phyloP scores from a whole-genome alignment of 1,140 invertebrate species.

The Panulirus ornatus region DNA sequence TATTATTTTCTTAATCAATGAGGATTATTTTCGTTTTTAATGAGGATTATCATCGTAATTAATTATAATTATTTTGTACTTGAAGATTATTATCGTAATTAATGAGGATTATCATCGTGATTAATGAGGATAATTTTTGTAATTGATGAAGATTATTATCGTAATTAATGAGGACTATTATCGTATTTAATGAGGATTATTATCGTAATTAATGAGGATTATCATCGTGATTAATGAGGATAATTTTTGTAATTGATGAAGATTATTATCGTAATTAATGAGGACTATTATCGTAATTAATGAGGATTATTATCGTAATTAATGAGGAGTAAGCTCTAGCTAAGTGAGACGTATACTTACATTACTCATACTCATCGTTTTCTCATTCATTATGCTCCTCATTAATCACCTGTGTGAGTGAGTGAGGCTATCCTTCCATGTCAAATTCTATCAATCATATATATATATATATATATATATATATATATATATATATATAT shows the following conservation, averaged over 20 bases:
- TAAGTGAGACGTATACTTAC: not conserved
- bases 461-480: constrained; percentile 41
- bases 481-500: constrained; percentile 41
- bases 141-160: not conserved
- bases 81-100: not conserved
- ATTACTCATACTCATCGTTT: not conserved
- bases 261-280: not conserved
- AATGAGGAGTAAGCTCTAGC: not conserved
- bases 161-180: no score
- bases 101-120: no score
- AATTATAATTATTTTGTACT: no score
- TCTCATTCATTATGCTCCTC: not conserved
- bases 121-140: not conserved
- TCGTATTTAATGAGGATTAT: no score
- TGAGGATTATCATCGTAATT: no score
- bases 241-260: not conserved
- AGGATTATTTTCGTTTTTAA: no score
- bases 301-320: no score
- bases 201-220: no score
- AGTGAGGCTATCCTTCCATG: not conserved
- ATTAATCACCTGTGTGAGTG: not conserved
- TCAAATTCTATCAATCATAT: no score
- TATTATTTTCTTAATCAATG: no score
- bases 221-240: not conserved
- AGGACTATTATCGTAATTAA: no score